Base-by-base conservation (phyloP, 2,888 invertebrate genomes). In the Tineola bisselliella region DNA sequence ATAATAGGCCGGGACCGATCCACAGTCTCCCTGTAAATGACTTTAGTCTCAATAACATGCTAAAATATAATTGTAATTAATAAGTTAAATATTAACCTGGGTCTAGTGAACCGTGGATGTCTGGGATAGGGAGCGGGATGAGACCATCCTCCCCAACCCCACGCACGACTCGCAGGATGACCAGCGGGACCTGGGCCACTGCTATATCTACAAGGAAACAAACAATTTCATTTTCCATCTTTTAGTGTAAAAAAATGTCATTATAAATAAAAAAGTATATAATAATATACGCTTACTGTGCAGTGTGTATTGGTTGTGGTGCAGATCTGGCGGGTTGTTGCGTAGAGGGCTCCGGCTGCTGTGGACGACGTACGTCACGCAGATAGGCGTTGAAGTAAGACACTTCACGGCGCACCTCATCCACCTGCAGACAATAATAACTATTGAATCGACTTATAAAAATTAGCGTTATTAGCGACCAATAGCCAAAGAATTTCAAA, bases 381-480 rank as follows among this genome's bases (percentile, higher is more conserved):
- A 94, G 84, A 86, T 98, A 99, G 79, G 98, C 98, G 84, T 99
- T 99, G 87, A 98, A 99, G 81, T 97, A 99, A 70, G 96, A 91
- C 62, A 98, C 98, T 87, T 99, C 98, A 71, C 96, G 95, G 65
- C 95, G 94, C 0, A 98, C 98, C 82, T 99, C 98, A 44, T 98
- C 96, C 52, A 99, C 87, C 87, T 87, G 64, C 13, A 31, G 5
- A 2, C n/a, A 25, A 15, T n/a, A n/a, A n/a, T n/a, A n/a, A n/a
- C n/a, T n/a, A n/a, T n/a, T n/a, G n/a, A n/a, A n/a, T n/a, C n/a
- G n/a, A n/a, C n/a, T n/a, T n/a, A n/a, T n/a, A n/a, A n/a, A n/a
- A n/a, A n/a, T n/a, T n/a, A n/a, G n/a, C n/a, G n/a, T n/a, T n/a
- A n/a, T n/a, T n/a, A n/a, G n/a, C n/a, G n/a, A n/a, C n/a, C n/a